A percentile compares a stretch with the other conserved stretches of the same genome.
phyloP scores from a whole-genome alignment of 2,797 vertebrate species.

The Girardinus metallicus region DNA sequence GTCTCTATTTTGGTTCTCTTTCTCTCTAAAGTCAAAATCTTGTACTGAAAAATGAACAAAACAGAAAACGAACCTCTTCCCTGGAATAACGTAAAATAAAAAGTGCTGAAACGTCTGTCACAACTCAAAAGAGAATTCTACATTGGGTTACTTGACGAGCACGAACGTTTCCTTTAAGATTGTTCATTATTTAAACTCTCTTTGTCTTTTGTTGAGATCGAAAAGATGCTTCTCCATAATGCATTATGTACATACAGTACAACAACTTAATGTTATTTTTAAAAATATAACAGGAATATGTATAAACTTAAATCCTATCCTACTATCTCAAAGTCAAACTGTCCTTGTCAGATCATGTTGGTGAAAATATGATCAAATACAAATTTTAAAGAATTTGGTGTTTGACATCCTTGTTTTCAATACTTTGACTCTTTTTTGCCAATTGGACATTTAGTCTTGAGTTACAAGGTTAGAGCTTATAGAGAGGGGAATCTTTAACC shows the following conservation, averaged over 20 bases:
- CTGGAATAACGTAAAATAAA: not conserved
- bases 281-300: not conserved
- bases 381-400: not conserved
- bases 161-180: slow-evolving; percentile 22
- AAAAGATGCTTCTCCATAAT: not conserved
- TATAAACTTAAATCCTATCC: not conserved
- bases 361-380: not conserved
- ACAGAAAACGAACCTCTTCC: slow-evolving; percentile 13
- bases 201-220: not conserved
- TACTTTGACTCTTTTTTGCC: not conserved
- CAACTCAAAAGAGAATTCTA: slow-evolving; percentile 12
- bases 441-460: not conserved
- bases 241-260: not conserved
- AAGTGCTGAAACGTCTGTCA: slow-evolving; percentile 7
- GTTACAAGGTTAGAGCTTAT: not conserved
- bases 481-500: not conserved
- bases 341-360: not conserved
- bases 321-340: not conserved
- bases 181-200: slow-evolving; percentile 15
- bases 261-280: not conserved
- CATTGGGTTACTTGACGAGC: slow-evolving; percentile 7
- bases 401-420: not conserved
- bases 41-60: slow-evolving; percentile 19
- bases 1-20: slow-evolving; percentile 5
- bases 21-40: slow-evolving; percentile 22